Evolutionary conservation across 2,888 invertebrate species (phyloP).

Genomic region (Junonia oenone): DNA sequence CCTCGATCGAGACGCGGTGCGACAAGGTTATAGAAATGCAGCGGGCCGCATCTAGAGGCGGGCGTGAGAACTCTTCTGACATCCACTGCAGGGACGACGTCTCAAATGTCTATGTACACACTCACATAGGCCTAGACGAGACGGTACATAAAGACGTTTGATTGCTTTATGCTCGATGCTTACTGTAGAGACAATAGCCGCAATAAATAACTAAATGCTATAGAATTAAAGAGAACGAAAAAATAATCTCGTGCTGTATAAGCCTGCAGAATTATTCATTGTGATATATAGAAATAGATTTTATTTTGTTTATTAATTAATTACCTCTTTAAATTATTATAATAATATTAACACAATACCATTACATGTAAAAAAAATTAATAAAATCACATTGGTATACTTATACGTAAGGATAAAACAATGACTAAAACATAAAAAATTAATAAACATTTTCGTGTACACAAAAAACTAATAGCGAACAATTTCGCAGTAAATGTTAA

Average conservation of each 20-base stretch:
- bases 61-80: constrained; percentile 56
- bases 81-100: constrained; percentile 44
- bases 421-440: not conserved
- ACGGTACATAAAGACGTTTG: constrained; percentile 40
- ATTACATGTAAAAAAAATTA: too few relatives aligned
- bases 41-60: constrained; percentile 41
- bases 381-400: too few relatives aligned
- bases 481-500: not conserved
- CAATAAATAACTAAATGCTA: constrained; percentile 41
- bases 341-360: too few relatives aligned
- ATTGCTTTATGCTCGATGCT: constrained; percentile 38
- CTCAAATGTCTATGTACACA: constrained; percentile 46
- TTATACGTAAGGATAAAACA: too few relatives aligned
- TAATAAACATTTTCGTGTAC: not conserved
- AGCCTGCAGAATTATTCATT: not conserved
- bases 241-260: not conserved
- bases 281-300: too few relatives aligned
- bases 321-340: too few relatives aligned
- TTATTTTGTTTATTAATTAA: too few relatives aligned
- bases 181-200: constrained; percentile 35
- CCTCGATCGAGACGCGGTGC: constrained; percentile 9
- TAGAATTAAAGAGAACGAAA: constrained; percentile 17
- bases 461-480: not conserved
- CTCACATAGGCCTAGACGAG: constrained; percentile 41
- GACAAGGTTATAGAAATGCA: constrained; percentile 25